A percentile compares a stretch with the other conserved stretches of the same genome.
Evolutionary conservation across 1,140 invertebrate genomes (phyloP).

Genomic region (Aphelenchoides avenae): DNA sequence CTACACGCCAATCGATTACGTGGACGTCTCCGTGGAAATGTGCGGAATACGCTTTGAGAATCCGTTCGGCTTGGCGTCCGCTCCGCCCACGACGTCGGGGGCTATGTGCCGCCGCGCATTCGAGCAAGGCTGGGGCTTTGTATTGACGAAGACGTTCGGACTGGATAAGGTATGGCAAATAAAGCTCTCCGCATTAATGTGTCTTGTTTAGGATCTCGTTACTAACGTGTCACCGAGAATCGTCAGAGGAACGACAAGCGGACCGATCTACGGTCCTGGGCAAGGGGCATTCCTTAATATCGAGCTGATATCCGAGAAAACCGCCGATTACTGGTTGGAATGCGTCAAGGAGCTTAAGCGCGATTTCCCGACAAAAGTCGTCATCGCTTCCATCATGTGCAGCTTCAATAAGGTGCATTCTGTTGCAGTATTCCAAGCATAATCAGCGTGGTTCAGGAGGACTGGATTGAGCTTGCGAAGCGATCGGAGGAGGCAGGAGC

Average conservation of each 20-base stretch:
- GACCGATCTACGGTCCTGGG: conserved; percentile 83
- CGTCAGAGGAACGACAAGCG: conserved; percentile 82
- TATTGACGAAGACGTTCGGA: conserved; percentile 89
- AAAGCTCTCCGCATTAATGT: conserved; percentile 7
- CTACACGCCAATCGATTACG: conserved; percentile 80
- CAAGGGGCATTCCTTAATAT: conserved; percentile 90
- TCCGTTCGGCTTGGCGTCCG: conserved; percentile 92
- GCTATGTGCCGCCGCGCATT: conserved; percentile 85
- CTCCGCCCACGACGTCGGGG: conserved; percentile 85
- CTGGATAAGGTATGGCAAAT: conserved; percentile 75
- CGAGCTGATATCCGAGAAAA: conserved; percentile 95
- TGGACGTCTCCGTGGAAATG: conserved; percentile 83
- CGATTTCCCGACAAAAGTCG: conserved; percentile 83
- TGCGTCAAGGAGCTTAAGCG: conserved; percentile 81
- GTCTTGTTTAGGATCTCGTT: conserved; percentile 73
- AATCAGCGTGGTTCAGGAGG: conserved; percentile 63
- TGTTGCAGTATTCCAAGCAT: not conserved
- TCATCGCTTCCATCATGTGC: conserved; percentile 97
- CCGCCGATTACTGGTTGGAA: conserved; percentile 81
- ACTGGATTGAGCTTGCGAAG: conserved; percentile 79
- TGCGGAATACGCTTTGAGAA: conserved; percentile 90
- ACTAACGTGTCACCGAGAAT: conserved; percentile 96
- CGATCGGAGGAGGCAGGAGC: conserved; percentile 75
- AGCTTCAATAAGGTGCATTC: conserved; percentile 67
- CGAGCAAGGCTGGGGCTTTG: conserved; percentile 91